Percentiles rank a stretch among this genome's conserved stretches.
These are phyloP conservation scores for Sciurus carolinensis DNA, from an alignment of 2,797 vertebrate genomes.

Conservation along the genomic window DNA sequence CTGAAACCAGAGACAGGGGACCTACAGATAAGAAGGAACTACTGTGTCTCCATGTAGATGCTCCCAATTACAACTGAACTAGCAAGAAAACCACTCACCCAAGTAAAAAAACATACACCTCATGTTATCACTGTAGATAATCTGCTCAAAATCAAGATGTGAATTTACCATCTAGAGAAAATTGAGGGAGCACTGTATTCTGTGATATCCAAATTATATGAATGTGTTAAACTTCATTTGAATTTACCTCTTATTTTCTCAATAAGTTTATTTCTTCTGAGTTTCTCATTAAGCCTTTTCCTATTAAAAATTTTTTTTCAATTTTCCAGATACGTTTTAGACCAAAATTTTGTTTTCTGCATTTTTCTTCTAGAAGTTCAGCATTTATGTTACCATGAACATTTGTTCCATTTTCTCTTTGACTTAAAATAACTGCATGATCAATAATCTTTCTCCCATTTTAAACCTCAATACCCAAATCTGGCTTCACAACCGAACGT, in stretches of 20 bases:
- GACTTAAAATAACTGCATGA: constrained; percentile 23
- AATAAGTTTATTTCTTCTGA: neutral
- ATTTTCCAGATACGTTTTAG: constrained; percentile 31
- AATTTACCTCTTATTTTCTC: neutral
- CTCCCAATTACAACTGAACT: constrained; percentile 42
- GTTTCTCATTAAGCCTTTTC: constrained; percentile 20
- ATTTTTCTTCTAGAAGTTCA: neutral
- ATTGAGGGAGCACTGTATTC: neutral
- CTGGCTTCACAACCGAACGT: neutral
- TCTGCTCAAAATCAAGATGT: constrained; percentile 33
- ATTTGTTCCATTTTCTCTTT: neutral
- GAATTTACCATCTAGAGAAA: constrained; percentile 10
- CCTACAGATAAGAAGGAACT: neutral
- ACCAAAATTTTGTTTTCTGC: constrained; percentile 30
- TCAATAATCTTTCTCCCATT: constrained; percentile 14
- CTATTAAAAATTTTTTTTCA: constrained; percentile 13
- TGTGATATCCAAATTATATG: constrained; percentile 1
- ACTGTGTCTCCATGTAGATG: neutral
- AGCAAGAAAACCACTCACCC: neutral
- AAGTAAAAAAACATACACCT: neutral
- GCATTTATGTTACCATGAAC: neutral
- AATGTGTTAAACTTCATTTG: neutral
- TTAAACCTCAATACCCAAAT: neutral
- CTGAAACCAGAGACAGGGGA: neutral
- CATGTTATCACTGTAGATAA: neutral